A percentile compares a stretch with the other conserved stretches of the same genome.
Conservation (phyloP, 2,113 vertebrate genomes). For the Chitala chitala region DNA sequence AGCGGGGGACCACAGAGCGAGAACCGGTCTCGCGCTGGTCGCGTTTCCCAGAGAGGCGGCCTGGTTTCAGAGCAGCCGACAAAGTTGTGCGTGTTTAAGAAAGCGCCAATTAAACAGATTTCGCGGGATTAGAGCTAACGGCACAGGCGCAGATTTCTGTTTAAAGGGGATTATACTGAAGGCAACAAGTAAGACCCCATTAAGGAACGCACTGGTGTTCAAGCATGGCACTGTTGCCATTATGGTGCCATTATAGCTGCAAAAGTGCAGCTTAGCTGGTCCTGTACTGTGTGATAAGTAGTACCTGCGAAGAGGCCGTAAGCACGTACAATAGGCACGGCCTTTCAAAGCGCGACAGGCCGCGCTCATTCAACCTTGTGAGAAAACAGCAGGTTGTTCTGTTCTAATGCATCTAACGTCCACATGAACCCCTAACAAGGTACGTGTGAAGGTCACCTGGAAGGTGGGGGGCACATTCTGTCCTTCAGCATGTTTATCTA, state of each 20-base stretch:
- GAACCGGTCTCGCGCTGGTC: background rate
- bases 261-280: slow-evolving; percentile 13
- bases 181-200: slow-evolving; percentile 30
- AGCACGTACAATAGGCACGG: background rate
- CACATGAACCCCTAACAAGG: no score
- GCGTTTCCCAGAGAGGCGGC: background rate
- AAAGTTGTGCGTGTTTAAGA: slow-evolving; percentile 18
- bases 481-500: no score
- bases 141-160: slow-evolving; percentile 34
- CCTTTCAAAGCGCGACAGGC: background rate
- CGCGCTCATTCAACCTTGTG: background rate
- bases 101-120: slow-evolving; percentile 32
- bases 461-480: no score
- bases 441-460: no score
- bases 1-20: background rate
- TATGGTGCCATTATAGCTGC: slow-evolving; percentile 17
- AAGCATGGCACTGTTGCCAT: slow-evolving; percentile 19
- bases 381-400: background rate
- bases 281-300: background rate
- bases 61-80: background rate
- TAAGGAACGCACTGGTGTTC: slow-evolving; percentile 26
- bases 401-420: no score
- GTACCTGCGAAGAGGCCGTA: background rate
- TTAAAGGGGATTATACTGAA: slow-evolving; percentile 38
- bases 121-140: slow-evolving; percentile 31